phyloP scores from a whole-genome alignment of 92 coral and sea anemone species.

The Galaxea fascicularis region DNA sequence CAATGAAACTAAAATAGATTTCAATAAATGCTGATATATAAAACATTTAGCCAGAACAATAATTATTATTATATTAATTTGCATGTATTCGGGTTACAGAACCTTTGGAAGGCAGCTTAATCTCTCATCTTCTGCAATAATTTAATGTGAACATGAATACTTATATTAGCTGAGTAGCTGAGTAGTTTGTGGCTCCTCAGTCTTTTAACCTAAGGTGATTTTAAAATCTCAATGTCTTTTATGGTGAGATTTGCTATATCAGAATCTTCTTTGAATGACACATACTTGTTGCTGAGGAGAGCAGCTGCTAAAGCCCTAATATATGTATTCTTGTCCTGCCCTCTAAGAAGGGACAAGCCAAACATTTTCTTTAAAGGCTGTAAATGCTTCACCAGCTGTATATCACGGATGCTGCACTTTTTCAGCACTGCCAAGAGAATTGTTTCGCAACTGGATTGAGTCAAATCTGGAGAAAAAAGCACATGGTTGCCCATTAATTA shows the following conservation, averaged over 20 bases:
- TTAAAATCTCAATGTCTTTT: constrained; percentile 27
- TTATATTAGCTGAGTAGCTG: not conserved
- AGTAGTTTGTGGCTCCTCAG: constrained; percentile 15
- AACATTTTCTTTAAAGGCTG: constrained; percentile 35
- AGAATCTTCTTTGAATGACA: constrained; percentile 27
- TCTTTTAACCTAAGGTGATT: no score
- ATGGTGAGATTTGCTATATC: constrained; percentile 24
- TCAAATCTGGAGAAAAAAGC: constrained; percentile 18
- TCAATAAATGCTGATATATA: no score
- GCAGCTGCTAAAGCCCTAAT: constrained; percentile 22
- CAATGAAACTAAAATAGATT: no score
- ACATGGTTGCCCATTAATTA: not conserved
- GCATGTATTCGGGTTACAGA: no score
- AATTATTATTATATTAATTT: no score
- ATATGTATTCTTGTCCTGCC: constrained; percentile 22
- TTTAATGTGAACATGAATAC: constrained; percentile 13
- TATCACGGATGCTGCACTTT: constrained; percentile 12
- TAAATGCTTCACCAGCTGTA: constrained; percentile 36
- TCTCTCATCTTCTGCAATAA: not conserved
- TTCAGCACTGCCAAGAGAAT: constrained; percentile 19
- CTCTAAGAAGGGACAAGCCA: constrained; percentile 36
- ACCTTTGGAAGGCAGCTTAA: no score
- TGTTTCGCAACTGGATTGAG: constrained; percentile 15
- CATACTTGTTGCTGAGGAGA: constrained; percentile 12
- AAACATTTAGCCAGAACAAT: no score